Evolutionary conservation across 2,113 vertebrate species (phyloP), one percentile per base, ranked within the genome.

Genomic region (Prochilodus magdalenae): DNA sequence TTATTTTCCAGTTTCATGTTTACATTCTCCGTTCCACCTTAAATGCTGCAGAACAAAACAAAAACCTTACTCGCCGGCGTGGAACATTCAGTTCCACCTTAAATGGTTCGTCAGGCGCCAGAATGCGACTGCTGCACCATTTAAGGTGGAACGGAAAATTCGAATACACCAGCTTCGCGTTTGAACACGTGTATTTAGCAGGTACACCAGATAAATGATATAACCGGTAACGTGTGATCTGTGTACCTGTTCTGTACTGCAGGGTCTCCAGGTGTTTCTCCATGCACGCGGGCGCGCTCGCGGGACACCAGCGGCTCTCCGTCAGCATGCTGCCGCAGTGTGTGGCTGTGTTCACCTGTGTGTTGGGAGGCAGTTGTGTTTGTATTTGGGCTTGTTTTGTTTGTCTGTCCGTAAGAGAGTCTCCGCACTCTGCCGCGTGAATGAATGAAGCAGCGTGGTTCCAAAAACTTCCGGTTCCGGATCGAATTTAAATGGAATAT

Each of bases 201-300:
- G 3, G 57, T 86, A 40, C 79, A 16, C 53, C 5, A 79, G 15
- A 57, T 5, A 57, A 80, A 16, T 60, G 7, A 79, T 15, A 57
- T 7, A 57, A 1, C 10, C 40, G 77, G 86, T 88, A 15, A 0
- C 24, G 15, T 14, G 14, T 11, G 4, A 8, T 14, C 24, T 71
- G n/a, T n/a, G n/a, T 82, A 96, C 95, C 97, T 89, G 92, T 83
- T 86, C 96, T 93, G 91, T 97, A 98, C 0, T 94, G 94, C 26
- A 90, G 94, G 22, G 95, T 88, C 57, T 96, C 96, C 87, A 99
- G 91, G 65, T 98, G 96, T 76, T 92, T 94, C 88, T 98, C 97
- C 97, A 99, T 98, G 84, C 96, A 97, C 0, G 97, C 96, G 1
- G 97, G 97, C 0, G 97, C 96, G 81, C 95, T 96, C 1, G 95